Evolutionary conservation across 2,113 vertebrate species (phyloP).

Genomic region (Lepus europaeus): DNA sequence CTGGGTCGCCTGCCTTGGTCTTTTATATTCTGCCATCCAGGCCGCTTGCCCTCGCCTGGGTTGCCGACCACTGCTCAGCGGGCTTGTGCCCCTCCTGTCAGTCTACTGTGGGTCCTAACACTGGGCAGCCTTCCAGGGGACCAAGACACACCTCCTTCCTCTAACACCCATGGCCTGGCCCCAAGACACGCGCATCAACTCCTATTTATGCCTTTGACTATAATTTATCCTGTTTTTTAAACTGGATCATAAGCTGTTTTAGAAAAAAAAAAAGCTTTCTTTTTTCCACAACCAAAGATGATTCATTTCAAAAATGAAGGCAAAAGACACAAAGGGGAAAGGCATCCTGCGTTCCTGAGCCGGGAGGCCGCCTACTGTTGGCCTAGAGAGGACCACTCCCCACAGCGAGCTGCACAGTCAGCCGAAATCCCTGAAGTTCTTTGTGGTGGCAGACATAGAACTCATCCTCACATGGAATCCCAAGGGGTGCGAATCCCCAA

Average conservation of each 20-base stretch:
- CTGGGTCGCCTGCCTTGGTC: neutral
- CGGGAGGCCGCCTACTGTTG: neutral
- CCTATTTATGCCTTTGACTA: neutral
- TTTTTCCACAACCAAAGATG: neutral
- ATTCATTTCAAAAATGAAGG: neutral
- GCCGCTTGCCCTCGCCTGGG: neutral
- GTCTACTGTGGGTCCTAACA: rapidly evolving
- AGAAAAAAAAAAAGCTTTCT: conserved; percentile 14
- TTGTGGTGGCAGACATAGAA: neutral
- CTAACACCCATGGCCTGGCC: neutral
- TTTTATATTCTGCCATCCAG: neutral
- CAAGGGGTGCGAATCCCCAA: neutral
- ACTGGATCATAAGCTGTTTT: neutral
- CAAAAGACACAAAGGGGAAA: neutral
- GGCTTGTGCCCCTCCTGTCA: neutral
- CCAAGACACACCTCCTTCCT: neutral
- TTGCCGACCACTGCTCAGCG: no score
- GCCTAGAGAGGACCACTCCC: neutral
- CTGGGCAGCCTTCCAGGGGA: neutral
- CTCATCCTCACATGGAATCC: neutral
- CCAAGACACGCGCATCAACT: neutral
- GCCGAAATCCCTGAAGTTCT: neutral
- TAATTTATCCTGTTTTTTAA: neutral
- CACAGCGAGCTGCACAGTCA: neutral
- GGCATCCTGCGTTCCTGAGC: neutral